These are phyloP conservation scores for Kryptopterus vitreolus DNA, from an alignment of 2,797 vertebrate species.

Conservation along the genomic window DNA sequence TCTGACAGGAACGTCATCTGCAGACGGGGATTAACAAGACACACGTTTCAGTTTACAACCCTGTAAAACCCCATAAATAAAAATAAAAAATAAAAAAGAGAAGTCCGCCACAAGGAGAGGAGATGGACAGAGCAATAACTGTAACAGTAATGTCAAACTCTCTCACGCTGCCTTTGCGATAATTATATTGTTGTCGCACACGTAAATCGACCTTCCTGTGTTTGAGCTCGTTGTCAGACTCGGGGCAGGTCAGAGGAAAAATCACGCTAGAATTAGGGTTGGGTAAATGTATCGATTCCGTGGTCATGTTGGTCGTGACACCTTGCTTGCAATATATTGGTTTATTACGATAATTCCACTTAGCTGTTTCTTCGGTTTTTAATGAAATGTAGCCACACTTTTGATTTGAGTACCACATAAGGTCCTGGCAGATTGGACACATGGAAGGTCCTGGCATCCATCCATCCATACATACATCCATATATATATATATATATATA, in stretches of 20 bases:
- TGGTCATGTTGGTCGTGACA: too few species aligned
- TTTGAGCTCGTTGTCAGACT: not conserved
- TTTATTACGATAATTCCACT: too few species aligned
- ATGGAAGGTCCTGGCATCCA: too few species aligned
- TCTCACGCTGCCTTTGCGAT: conserved; percentile 27
- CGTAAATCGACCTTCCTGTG: not conserved
- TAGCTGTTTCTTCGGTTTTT: too few species aligned
- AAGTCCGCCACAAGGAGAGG: not conserved
- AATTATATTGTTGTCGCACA: not conserved
- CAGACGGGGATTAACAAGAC: conserved; percentile 34
- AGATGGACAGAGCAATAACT: conserved; percentile 18
- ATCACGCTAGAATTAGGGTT: not conserved
- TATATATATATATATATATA: too few species aligned
- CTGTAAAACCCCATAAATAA: conserved; percentile 15
- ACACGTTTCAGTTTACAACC: conserved; percentile 37
- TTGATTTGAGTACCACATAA: too few species aligned
- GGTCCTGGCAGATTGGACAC: too few species aligned
- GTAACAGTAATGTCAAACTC: conserved; percentile 24
- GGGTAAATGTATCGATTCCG: too few species aligned
- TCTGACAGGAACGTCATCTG: conserved; percentile 40
- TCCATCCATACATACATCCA: too few species aligned
- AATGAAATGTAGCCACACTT: too few species aligned
- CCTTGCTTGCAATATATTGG: too few species aligned
- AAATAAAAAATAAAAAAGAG: not conserved
- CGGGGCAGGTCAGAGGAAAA: not conserved